These are phyloP conservation scores for Rallus limicola DNA, from an alignment of 2,113 vertebrate genomes.

Conservation along the genomic window DNA sequence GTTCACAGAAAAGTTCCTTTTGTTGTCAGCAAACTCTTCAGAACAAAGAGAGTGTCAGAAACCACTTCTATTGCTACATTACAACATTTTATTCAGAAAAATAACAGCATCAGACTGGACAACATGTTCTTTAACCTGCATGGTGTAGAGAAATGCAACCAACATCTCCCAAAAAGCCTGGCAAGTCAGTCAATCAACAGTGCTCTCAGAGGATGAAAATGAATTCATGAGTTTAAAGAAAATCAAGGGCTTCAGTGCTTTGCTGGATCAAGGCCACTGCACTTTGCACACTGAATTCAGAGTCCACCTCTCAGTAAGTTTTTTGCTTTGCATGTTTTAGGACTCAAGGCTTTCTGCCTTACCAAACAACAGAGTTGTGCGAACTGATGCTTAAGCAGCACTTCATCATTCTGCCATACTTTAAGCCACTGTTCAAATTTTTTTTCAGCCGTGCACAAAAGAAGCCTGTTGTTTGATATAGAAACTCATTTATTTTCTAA, in stretches of 20 bases:
- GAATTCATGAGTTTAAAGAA: background rate
- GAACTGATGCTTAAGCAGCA: background rate
- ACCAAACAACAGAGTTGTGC: background rate
- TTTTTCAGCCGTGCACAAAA: background rate
- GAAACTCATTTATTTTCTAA: background rate
- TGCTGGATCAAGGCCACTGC: background rate
- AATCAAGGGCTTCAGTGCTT: background rate
- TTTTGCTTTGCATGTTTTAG: background rate
- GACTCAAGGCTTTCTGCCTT: background rate
- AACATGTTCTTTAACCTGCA: background rate
- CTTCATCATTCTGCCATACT: background rate
- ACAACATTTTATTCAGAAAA: background rate
- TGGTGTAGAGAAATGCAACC: background rate
- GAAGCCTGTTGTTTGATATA: background rate
- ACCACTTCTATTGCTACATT: background rate
- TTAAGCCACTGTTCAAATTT: background rate
- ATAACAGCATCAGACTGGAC: background rate
- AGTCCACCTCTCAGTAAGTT: background rate
- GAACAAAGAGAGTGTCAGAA: constrained; percentile 13
- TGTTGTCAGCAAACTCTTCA: background rate
- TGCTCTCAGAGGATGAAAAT: background rate
- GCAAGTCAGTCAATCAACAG: background rate
- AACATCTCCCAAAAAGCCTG: background rate
- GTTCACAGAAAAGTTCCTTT: constrained; percentile 19
- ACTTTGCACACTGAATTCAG: background rate